A percentile compares a stretch with the other conserved stretches of the same genome.
phyloP scores from a whole-genome alignment of 2,888 invertebrate species.

The Lasioglossum malachurum region DNA sequence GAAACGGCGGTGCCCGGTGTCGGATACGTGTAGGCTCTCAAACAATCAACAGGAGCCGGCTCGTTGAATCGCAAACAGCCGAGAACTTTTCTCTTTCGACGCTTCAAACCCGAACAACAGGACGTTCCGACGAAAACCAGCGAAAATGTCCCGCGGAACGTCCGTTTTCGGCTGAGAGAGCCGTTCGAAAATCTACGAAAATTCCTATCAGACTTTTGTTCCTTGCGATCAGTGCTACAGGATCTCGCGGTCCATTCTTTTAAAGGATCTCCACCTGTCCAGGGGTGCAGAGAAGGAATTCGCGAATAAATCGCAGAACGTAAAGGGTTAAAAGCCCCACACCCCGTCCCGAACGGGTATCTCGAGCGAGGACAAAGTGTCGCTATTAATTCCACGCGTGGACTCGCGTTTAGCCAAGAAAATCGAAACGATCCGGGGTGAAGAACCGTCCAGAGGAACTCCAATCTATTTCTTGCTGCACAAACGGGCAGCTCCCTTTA shows the following conservation, averaged over 20 bases:
- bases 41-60: constrained; percentile 27
- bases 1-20: neutral
- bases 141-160: neutral
- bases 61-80: neutral
- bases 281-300: neutral
- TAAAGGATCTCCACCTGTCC: too few relatives aligned
- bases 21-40: constrained; percentile 25
- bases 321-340: neutral
- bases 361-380: neutral
- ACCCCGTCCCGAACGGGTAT: neutral
- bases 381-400: constrained; percentile 1
- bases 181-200: neutral
- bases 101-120: neutral
- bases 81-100: neutral
- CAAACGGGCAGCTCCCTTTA: constrained; percentile 57
- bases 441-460: constrained; percentile 27
- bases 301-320: neutral
- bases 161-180: neutral
- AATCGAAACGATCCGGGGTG: constrained; percentile 29
- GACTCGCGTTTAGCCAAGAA: constrained; percentile 32
- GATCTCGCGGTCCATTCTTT: too few relatives aligned
- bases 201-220: too few relatives aligned
- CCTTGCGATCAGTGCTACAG: too few relatives aligned
- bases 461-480: constrained; percentile 57
- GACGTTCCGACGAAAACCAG: neutral